Conservation (phyloP, 1,140 invertebrate species). For the Hylyphantes graminicola region DNA sequence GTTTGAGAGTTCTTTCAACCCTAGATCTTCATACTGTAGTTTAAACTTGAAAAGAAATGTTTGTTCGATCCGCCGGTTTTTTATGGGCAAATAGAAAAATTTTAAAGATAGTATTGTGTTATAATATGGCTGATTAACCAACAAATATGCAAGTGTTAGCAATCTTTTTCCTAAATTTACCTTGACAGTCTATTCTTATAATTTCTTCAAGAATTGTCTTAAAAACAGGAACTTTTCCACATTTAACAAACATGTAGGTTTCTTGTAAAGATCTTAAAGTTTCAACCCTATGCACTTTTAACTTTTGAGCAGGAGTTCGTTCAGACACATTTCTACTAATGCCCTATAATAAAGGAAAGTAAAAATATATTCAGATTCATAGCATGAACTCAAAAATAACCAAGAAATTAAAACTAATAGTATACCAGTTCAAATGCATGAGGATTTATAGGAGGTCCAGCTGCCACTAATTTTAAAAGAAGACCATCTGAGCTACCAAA, state of each 20-base stretch:
- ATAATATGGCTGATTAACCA: background rate
- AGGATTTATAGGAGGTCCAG: background rate
- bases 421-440: background rate
- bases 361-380: background rate
- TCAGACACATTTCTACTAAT: background rate
- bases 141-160: background rate
- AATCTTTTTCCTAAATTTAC: background rate
- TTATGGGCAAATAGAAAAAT: background rate
- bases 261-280: conserved; percentile 1
- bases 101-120: background rate
- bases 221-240: conserved; percentile 3
- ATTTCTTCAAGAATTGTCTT: conserved; percentile 29
- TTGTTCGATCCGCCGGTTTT: background rate
- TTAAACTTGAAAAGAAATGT: background rate
- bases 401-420: background rate
- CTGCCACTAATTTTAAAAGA: conserved; percentile 23
- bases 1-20: background rate
- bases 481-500: conserved; percentile 40
- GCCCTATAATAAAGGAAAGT: background rate
- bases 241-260: conserved; percentile 29
- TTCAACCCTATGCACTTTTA: background rate
- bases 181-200: background rate
- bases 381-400: background rate
- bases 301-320: background rate
- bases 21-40: background rate